phyloP scores from a whole-genome alignment of 2,888 invertebrate genomes.

The Encarsia formosa region DNA sequence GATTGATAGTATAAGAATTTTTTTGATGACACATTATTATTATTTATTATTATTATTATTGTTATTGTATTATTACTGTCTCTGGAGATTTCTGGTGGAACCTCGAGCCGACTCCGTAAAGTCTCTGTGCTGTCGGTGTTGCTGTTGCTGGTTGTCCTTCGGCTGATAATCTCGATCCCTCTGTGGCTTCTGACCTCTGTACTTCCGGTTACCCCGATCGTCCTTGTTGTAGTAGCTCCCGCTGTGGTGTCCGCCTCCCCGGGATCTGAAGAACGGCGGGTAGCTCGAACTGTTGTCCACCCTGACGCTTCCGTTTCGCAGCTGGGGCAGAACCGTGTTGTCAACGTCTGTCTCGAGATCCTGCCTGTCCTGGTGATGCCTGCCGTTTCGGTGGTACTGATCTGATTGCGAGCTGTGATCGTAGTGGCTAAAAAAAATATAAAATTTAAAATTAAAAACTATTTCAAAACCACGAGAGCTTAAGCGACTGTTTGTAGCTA shows the following conservation, averaged over 20 bases:
- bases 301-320: constrained; percentile 37
- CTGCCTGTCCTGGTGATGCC: constrained; percentile 13
- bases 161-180: constrained; percentile 38
- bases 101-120: constrained; percentile 30
- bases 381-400: constrained; percentile 36
- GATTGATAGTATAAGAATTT: constrained; percentile 22
- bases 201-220: constrained; percentile 40
- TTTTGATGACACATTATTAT: not conserved
- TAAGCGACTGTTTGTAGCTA: too few relatives aligned
- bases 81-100: constrained; percentile 22
- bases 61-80: constrained; percentile 12
- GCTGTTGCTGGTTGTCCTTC: constrained; percentile 32
- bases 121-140: constrained; percentile 27
- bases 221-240: constrained; percentile 38
- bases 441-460: not conserved
- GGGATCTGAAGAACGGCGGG: constrained; percentile 38
- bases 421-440: constrained; percentile 26
- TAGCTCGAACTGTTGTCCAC: constrained; percentile 35
- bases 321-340: constrained; percentile 41
- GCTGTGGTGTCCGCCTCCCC: constrained; percentile 38
- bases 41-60: not conserved
- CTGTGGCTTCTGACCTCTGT: constrained; percentile 41
- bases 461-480: not conserved
- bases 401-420: constrained; percentile 36
- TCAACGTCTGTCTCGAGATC: constrained; percentile 28